A percentile compares a stretch with the other conserved stretches of the same genome.
Evolutionary conservation across 2,888 invertebrate species (phyloP).

Genomic region (Drosophila borealis): DNA sequence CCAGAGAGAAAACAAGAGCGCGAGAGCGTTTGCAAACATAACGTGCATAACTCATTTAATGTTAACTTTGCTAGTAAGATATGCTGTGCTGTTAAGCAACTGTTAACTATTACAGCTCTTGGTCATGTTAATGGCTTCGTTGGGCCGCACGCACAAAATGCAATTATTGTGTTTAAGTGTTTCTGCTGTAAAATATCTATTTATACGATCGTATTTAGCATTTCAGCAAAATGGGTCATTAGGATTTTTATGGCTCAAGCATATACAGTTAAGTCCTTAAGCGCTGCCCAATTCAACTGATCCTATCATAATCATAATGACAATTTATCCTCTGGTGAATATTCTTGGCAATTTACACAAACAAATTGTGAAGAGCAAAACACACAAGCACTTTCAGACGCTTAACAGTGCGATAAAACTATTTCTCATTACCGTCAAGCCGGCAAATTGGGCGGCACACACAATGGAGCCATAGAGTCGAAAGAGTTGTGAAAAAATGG

Average conservation of each 20-base stretch:
- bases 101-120: background rate
- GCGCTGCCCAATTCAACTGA: background rate
- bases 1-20: background rate
- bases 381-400: slow-evolving; percentile 27
- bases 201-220: slow-evolving; percentile 28
- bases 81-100: slow-evolving; percentile 12
- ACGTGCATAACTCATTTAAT: background rate
- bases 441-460: slow-evolving; percentile 55
- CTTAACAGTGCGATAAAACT: slow-evolving; percentile 76
- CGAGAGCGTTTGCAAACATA: slow-evolving; percentile 1
- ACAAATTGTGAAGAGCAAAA: slow-evolving; percentile 15
- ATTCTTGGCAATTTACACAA: slow-evolving; percentile 31
- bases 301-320: slow-evolving; percentile 36
- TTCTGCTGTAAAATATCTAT: slow-evolving; percentile 50
- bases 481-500: slow-evolving; percentile 7
- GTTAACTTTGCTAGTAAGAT: slow-evolving; percentile 2
- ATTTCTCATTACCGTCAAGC: slow-evolving; percentile 74
- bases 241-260: slow-evolving; percentile 9
- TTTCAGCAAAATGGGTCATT: slow-evolving; percentile 21
- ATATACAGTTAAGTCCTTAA: background rate
- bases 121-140: slow-evolving; percentile 6
- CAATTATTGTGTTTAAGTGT: slow-evolving; percentile 56
- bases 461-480: slow-evolving; percentile 47
- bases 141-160: slow-evolving; percentile 39
- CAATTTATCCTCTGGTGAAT: slow-evolving; percentile 46